Percentiles rank a stretch among this genome's conserved stretches.
These are phyloP conservation scores for Cisticola juncidis DNA, from an alignment of 2,113 vertebrate species.

Conservation along the genomic window DNA sequence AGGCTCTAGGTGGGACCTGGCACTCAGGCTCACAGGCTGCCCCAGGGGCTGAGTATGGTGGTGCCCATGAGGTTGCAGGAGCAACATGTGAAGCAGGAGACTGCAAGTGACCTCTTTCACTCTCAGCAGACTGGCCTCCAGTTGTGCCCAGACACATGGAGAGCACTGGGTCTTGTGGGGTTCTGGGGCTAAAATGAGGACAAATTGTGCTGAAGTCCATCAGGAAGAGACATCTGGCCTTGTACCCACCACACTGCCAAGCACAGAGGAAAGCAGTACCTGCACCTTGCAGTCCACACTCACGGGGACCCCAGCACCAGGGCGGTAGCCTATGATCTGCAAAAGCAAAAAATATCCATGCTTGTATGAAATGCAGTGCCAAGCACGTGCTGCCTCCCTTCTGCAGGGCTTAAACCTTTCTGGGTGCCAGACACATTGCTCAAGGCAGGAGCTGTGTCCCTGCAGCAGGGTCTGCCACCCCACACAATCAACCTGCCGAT, in stretches of 20 bases:
- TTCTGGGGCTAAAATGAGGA: background rate
- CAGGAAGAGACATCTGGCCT: background rate
- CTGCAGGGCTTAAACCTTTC: background rate
- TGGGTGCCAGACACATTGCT: rapidly evolving
- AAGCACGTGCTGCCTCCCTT: rapidly evolving
- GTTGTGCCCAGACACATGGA: background rate
- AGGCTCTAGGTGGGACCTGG: background rate
- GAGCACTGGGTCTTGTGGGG: background rate
- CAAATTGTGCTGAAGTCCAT: background rate
- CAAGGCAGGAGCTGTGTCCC: background rate
- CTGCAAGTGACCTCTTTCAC: background rate
- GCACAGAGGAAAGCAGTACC: conserved; percentile 68
- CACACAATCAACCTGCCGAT: rapidly evolving
- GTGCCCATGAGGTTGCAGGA: background rate
- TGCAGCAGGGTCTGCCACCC: background rate
- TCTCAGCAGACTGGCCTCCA: background rate
- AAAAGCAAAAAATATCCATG: background rate
- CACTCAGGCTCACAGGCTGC: background rate
- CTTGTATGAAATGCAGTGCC: background rate
- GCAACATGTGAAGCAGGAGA: background rate
- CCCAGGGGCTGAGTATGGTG: background rate
- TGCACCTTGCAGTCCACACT: conserved; percentile 87
- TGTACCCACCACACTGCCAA: rapidly evolving
- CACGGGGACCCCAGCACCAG: conserved; percentile 86
- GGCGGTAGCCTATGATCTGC: conserved; percentile 92